Base-by-base conservation (phyloP, 2,797 vertebrate genomes). In the Peromyscus attwateri region DNA sequence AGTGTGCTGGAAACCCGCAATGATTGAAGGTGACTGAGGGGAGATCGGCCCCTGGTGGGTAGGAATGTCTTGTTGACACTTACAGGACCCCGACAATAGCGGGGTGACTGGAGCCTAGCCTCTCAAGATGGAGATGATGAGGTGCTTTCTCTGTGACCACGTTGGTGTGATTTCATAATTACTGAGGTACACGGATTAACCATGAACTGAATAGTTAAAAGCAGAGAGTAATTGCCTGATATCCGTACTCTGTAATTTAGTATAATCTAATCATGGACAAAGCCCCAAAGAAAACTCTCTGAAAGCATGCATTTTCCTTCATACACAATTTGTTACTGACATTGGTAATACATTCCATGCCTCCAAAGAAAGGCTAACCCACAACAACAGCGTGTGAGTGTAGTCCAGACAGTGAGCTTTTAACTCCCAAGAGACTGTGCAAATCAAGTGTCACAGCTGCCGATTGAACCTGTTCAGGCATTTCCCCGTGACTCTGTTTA, bases 201-300 rank as follows among this genome's bases (percentile, higher is more conserved):
- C 90, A 81, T 81, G 92, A 96, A 93, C 64, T 95, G 97, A 97
- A 97, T 64, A 97, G 95, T 96, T 97, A 97, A 98, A 97, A 97
- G 98, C 95, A 97, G 96, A 97, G 95, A 96, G 89, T 97, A 97
- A 97, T 97, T 97, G 94, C 95, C 93, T 97, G 96, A 80, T 96
- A 93, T 81, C 85, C 62, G 57, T 93, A 96, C 75, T 89, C 97
- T 97, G 55, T 97, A 97, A 97, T 98, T 97, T 96, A 96, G 96
- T 92, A 77, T 97, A 97, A 98, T 97, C 97, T 96, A 97, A 98
- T 98, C 97, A 95, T 93, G 94, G 97, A 96, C 96, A 98, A 97
- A 96, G 87, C 91, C 96, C 91, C 81, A 96, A 97, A 97, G 97
- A 97, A 95, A 92, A 89, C 12, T 46, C 83, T 96, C 81, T 73